Evolutionary conservation across 2,797 vertebrate species (phyloP).

Genomic region (Crypturellus tataupa): DNA sequence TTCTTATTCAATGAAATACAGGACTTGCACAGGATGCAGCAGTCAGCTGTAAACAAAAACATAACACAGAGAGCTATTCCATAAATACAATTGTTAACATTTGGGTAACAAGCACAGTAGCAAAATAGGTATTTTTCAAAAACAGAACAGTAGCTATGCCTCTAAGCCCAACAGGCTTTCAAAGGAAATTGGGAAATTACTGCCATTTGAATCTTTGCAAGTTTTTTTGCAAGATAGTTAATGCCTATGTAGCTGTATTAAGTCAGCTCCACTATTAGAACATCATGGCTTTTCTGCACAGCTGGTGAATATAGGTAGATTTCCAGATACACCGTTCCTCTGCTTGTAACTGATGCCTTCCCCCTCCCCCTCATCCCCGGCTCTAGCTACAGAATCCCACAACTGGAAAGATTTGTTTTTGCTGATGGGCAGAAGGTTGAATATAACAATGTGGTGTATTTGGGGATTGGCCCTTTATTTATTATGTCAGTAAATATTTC

Average conservation of each 20-base stretch:
- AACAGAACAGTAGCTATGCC: fast-evolving
- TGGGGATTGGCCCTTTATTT: not conserved
- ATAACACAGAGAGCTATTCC: constrained; percentile 20
- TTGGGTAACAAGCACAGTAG: not conserved
- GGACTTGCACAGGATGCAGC: constrained; percentile 59
- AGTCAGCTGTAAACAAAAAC: constrained; percentile 28
- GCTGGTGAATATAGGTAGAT: not conserved
- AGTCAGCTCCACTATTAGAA: not conserved
- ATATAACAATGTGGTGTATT: not conserved
- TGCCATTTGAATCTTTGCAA: not conserved
- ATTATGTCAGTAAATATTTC: constrained; percentile 6
- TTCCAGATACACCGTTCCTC: not conserved
- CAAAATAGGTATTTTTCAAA: not conserved
- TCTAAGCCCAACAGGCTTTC: not conserved
- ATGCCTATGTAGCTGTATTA: not conserved
- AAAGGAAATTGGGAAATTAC: not conserved
- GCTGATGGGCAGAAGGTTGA: not conserved
- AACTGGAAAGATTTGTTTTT: not conserved
- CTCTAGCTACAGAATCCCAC: not conserved
- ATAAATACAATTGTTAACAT: not conserved
- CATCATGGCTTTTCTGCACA: not conserved
- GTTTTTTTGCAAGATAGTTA: not conserved
- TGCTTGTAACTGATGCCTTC: not conserved
- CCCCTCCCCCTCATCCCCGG: fast-evolving
- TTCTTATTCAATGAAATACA: constrained; percentile 35